These are phyloP conservation scores for Heliconius eleuchia DNA, from an alignment of 1,140 invertebrate species.

Conservation along the genomic window DNA sequence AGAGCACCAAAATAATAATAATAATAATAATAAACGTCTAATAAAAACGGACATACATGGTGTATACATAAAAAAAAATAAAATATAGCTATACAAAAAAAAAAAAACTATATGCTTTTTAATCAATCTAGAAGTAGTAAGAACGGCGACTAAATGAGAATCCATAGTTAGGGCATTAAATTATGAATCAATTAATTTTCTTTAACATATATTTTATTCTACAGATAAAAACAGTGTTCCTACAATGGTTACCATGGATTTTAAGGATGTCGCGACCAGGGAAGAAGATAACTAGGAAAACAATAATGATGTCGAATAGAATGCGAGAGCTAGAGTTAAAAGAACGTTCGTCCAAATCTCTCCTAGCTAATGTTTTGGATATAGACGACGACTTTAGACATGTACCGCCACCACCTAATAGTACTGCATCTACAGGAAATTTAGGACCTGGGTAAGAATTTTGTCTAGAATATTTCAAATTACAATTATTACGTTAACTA, in stretches of 20 bases:
- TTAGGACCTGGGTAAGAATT: conserved; percentile 77
- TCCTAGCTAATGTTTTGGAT: conserved; percentile 96
- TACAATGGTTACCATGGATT: conserved; percentile 98
- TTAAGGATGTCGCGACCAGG: conserved; percentile 96
- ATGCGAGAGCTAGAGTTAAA: conserved; percentile 95
- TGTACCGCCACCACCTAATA: conserved; percentile 78
- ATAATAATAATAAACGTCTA: too few species aligned
- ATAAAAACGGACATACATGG: too few species aligned
- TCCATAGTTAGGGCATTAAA: too few species aligned
- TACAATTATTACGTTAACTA: too few species aligned
- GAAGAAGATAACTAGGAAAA: conserved; percentile 95
- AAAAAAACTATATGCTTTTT: too few species aligned
- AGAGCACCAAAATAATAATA: too few species aligned
- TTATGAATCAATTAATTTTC: too few species aligned
- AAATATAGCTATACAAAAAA: too few species aligned
- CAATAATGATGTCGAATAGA: conserved; percentile 92
- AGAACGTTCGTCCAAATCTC: conserved; percentile 94
- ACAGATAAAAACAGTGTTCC: conserved; percentile 95
- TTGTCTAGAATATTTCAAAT: neutral
- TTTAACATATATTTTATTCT: conserved; percentile 2
- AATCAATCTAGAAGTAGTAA: too few species aligned
- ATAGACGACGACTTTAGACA: conserved; percentile 96
- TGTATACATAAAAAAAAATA: too few species aligned
- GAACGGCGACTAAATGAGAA: too few species aligned
- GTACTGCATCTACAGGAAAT: conserved; percentile 80